Conservation (phyloP, 1,140 invertebrate species). For the Bursaphelenchus mucronatus region DNA sequence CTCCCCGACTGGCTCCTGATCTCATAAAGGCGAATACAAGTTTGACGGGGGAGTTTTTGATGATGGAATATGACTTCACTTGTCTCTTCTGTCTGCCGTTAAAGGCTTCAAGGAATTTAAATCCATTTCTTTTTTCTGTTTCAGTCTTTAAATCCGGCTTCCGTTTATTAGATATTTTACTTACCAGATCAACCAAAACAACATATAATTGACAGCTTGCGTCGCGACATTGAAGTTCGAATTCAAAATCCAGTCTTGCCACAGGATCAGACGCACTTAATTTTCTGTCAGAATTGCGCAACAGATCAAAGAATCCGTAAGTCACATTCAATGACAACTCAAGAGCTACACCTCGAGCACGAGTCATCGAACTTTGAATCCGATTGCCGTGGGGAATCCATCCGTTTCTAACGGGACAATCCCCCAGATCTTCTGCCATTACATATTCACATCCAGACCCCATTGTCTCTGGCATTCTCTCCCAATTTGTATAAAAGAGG, state of each 20-base stretch:
- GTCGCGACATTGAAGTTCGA: constrained; percentile 53
- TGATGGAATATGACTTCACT: constrained; percentile 62
- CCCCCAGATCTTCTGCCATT: constrained; percentile 12
- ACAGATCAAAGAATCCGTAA: constrained; percentile 53
- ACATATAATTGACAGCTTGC: constrained; percentile 53
- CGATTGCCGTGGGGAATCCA: constrained; percentile 52
- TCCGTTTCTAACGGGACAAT: constrained; percentile 43
- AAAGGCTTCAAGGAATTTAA: constrained; percentile 59
- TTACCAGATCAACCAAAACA: constrained; percentile 62
- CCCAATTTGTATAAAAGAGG: constrained; percentile 65
- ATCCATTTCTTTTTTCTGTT: constrained; percentile 13
- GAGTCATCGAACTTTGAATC: constrained; percentile 58
- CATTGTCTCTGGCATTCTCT: constrained; percentile 64
- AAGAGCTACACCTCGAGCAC: constrained; percentile 58
- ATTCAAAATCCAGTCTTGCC: constrained; percentile 33
- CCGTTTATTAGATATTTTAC: not conserved
- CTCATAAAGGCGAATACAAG: constrained; percentile 68
- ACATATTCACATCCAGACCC: constrained; percentile 62
- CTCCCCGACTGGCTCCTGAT: constrained; percentile 45
- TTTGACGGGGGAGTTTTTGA: constrained; percentile 63
- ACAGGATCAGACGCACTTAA: constrained; percentile 40
- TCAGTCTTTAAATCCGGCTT: not conserved
- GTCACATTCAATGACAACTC: constrained; percentile 48
- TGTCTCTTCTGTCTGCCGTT: constrained; percentile 61
- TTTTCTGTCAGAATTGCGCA: constrained; percentile 30